Conservation (phyloP, 2,888 invertebrate species). For the Drosophila hawaiiensis region DNA sequence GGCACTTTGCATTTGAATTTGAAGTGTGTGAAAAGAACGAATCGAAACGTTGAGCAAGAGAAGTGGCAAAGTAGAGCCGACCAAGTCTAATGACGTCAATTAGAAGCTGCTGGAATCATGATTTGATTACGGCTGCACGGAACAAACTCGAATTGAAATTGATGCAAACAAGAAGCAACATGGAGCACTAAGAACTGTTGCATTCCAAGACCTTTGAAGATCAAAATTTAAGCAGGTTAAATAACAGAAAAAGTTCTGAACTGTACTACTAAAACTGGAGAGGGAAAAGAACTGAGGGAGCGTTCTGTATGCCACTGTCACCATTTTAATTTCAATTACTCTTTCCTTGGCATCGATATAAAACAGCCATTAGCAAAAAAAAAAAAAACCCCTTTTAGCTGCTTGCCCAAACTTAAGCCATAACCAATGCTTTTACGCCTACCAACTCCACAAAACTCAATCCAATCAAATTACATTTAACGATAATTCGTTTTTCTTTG, state of each 20-base stretch:
- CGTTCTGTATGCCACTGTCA: neutral
- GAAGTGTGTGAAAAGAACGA: constrained; percentile 26
- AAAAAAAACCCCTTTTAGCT: constrained; percentile 3
- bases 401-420: neutral
- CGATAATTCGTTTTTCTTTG: constrained; percentile 33
- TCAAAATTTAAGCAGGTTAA: neutral
- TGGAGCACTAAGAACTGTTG: neutral
- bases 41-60: neutral
- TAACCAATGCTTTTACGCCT: constrained; percentile 8
- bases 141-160: neutral
- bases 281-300: neutral
- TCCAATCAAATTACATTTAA: constrained; percentile 20
- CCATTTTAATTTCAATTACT: constrained; percentile 4
- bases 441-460: constrained; percentile 5
- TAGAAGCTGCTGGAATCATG: constrained; percentile 4
- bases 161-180: neutral
- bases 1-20: constrained; percentile 13
- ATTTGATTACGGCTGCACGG: constrained; percentile 1
- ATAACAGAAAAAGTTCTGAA: neutral
- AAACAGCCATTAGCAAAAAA: constrained; percentile 9
- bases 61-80: neutral
- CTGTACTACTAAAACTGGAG: neutral
- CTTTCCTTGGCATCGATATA: neutral
- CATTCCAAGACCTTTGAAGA: neutral
- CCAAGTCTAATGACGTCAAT: constrained; percentile 29